Conservation (phyloP, 2,113 vertebrate species). For the Daubentonia madagascariensis region DNA sequence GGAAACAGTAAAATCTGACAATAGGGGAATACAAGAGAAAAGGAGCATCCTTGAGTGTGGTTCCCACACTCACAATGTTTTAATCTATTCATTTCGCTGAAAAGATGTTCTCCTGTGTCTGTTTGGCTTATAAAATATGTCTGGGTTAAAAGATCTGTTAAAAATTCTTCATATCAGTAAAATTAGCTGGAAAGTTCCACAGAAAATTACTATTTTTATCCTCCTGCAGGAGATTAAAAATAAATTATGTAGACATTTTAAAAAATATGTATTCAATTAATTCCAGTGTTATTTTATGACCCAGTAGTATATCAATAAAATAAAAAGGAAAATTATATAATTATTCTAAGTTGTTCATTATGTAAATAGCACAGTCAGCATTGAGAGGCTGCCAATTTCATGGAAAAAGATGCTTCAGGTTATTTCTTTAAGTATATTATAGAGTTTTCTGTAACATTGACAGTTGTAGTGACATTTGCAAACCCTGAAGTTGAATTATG, state of each 20-base stretch:
- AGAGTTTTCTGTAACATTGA: slow-evolving; percentile 18
- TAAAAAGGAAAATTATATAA: background rate
- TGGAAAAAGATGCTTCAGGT: background rate
- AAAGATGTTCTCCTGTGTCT: background rate
- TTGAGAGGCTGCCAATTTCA: background rate
- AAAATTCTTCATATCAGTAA: background rate
- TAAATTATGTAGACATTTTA: background rate
- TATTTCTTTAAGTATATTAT: slow-evolving; percentile 5
- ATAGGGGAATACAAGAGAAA: background rate
- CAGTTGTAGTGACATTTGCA: slow-evolving; percentile 17
- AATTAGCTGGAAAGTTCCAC: background rate
- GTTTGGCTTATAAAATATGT: background rate
- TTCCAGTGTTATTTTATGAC: slow-evolving; percentile 14
- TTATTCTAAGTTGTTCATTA: slow-evolving; percentile 3
- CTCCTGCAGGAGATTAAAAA: background rate
- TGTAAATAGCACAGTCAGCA: background rate
- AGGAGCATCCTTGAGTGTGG: background rate
- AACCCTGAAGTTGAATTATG: background rate
- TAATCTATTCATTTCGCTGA: background rate
- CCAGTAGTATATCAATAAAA: background rate
- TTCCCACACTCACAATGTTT: background rate
- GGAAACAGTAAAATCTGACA: background rate
- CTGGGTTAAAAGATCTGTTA: background rate
- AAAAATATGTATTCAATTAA: background rate
- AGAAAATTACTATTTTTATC: background rate